Evolutionary conservation across 2,888 invertebrate species (phyloP).

Genomic region (Gari tellinella): DNA sequence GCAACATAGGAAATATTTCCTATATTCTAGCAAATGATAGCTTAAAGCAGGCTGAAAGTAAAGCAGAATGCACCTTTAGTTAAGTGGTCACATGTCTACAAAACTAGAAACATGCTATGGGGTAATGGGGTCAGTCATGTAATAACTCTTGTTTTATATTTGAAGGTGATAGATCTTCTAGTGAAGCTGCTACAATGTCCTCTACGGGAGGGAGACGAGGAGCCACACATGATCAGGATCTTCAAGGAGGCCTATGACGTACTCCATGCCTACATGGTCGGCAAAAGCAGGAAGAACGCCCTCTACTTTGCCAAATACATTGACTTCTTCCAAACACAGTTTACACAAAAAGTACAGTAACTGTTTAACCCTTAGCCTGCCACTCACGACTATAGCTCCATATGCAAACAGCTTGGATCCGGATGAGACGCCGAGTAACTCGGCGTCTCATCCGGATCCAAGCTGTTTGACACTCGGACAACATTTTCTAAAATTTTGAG

Average conservation of each 20-base stretch:
- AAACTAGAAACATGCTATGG: too few species aligned
- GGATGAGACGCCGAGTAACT: too few species aligned
- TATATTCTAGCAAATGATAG: too few species aligned
- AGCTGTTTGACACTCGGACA: too few species aligned
- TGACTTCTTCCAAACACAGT: slow-evolving; percentile 84
- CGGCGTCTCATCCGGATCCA: too few species aligned
- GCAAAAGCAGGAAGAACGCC: slow-evolving; percentile 84
- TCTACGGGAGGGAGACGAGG: slow-evolving; percentile 79
- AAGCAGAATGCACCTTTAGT: too few species aligned
- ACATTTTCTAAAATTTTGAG: too few species aligned
- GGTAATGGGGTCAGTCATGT: too few species aligned
- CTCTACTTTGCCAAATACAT: slow-evolving; percentile 85
- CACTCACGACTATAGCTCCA: neutral
- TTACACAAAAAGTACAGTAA: slow-evolving; percentile 80
- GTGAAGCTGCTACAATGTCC: slow-evolving; percentile 82
- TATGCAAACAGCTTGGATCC: too few species aligned
- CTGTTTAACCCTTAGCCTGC: neutral
- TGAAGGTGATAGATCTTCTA: slow-evolving; percentile 83
- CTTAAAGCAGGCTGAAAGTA: too few species aligned
- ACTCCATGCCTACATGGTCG: slow-evolving; percentile 84
- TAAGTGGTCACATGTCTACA: too few species aligned
- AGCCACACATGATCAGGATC: slow-evolving; percentile 80
- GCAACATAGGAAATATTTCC: too few species aligned
- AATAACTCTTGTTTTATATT: neutral
- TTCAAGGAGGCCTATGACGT: slow-evolving; percentile 84